phyloP scores from a whole-genome alignment of 2,113 vertebrate genomes.

The Tursiops truncatus region DNA sequence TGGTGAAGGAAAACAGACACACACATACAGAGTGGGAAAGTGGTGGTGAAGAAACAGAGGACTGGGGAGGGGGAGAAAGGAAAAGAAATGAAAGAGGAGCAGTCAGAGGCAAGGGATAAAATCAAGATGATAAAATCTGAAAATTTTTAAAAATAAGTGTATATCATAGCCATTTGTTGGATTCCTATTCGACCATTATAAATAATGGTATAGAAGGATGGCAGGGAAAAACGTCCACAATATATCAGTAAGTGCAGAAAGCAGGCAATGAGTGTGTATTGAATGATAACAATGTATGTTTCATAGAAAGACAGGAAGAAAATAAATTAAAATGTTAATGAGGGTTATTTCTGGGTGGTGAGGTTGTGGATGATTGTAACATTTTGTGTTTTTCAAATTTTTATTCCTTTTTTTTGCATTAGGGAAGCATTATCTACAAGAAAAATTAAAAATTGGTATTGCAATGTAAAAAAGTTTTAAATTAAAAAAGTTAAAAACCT shows the following conservation, averaged over 20 bases:
- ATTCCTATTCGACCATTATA: background rate
- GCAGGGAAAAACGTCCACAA: background rate
- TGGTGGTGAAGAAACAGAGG: background rate
- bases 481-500: too few relatives aligned
- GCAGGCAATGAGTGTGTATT: background rate
- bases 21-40: background rate
- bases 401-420: conserved; percentile 21
- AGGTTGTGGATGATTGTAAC: conserved; percentile 16
- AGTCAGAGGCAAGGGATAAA: background rate
- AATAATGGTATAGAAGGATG: background rate
- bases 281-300: background rate
- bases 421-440: background rate
- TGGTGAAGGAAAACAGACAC: background rate
- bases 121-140: background rate
- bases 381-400: background rate
- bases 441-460: background rate
- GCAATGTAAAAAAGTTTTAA: background rate
- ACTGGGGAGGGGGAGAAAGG: background rate
- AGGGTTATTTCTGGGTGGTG: conserved; percentile 15
- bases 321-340: conserved; percentile 18
- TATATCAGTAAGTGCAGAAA: conserved; percentile 23
- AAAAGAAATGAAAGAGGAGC: background rate
- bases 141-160: background rate
- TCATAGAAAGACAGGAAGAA: conserved; percentile 20
- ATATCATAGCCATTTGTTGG: background rate